Conservation (phyloP, 2,113 vertebrate genomes). For the Vanacampus margaritifer region DNA sequence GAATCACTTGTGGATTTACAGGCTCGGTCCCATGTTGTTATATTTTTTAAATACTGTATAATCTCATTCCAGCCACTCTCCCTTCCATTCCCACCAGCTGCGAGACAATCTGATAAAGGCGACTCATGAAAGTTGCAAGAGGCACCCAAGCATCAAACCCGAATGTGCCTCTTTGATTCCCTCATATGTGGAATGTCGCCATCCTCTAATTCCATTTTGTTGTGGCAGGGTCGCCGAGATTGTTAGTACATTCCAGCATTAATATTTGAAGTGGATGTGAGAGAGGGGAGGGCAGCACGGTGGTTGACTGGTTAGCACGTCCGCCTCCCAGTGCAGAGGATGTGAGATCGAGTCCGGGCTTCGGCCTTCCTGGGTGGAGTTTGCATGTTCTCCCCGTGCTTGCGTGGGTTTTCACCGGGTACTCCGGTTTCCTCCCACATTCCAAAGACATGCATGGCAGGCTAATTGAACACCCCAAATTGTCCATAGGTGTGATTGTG, state of each 20-base stretch:
- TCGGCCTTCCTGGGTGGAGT: too few species aligned
- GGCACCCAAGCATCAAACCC: background rate
- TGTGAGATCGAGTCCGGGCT: too few species aligned
- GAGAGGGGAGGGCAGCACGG: too few species aligned
- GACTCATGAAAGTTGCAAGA: background rate
- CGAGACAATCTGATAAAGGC: background rate
- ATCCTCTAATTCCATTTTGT: background rate
- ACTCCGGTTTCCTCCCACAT: too few species aligned
- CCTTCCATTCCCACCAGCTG: background rate
- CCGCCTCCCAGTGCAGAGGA: too few species aligned
- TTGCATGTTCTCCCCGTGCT: too few species aligned
- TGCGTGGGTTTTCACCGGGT: too few species aligned
- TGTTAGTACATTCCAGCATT: background rate
- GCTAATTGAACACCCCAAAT: too few species aligned
- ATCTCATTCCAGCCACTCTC: background rate
- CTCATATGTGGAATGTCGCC: background rate
- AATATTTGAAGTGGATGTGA: background rate
- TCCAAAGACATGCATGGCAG: too few species aligned
- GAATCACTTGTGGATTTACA: too few species aligned
- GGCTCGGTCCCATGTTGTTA: background rate
- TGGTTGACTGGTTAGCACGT: too few species aligned
- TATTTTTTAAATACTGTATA: background rate
- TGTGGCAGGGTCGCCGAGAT: background rate
- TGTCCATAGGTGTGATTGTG: too few species aligned
- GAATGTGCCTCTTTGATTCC: background rate